Conservation (phyloP, 2,888 invertebrate genomes). For the Sinopyrophorus schimmeli region DNA sequence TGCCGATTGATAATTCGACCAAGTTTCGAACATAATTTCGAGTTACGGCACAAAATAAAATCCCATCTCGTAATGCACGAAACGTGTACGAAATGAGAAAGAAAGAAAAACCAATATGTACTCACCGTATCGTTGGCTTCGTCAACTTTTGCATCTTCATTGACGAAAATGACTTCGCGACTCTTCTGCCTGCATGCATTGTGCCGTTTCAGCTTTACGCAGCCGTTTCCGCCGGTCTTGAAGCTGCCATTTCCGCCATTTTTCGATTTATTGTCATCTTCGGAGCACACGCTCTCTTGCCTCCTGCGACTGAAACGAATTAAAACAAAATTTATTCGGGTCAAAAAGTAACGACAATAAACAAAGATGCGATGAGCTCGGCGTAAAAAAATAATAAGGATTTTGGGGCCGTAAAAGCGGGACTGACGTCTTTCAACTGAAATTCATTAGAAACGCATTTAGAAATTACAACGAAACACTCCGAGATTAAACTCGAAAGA, state of each 20-base stretch:
- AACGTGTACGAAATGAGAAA: too few relatives aligned
- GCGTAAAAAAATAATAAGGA: too few relatives aligned
- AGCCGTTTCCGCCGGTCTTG: constrained; percentile 49
- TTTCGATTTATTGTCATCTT: constrained; percentile 43
- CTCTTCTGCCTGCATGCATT: constrained; percentile 53
- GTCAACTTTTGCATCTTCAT: constrained; percentile 13
- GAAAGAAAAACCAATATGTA: constrained; percentile 6
- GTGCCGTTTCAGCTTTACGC: constrained; percentile 52
- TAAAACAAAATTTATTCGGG: too few relatives aligned
- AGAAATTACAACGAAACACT: constrained; percentile 11
- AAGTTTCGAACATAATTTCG: too few relatives aligned
- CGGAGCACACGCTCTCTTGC: constrained; percentile 48
- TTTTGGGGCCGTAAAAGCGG: too few relatives aligned
- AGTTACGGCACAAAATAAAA: too few relatives aligned
- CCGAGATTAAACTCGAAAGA: constrained; percentile 1
- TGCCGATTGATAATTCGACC: too few relatives aligned
- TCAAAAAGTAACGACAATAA: background rate
- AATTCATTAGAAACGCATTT: constrained; percentile 22
- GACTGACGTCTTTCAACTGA: background rate
- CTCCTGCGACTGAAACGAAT: constrained; percentile 43
- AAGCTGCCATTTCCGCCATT: constrained; percentile 45
- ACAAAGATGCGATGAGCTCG: constrained; percentile 4
- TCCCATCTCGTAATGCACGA: too few relatives aligned
- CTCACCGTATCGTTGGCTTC: constrained; percentile 20
- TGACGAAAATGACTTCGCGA: constrained; percentile 39